A percentile compares a stretch with the other conserved stretches of the same genome.
Conservation (phyloP, 2,113 vertebrate species). For the Vulpes ferrilata region DNA sequence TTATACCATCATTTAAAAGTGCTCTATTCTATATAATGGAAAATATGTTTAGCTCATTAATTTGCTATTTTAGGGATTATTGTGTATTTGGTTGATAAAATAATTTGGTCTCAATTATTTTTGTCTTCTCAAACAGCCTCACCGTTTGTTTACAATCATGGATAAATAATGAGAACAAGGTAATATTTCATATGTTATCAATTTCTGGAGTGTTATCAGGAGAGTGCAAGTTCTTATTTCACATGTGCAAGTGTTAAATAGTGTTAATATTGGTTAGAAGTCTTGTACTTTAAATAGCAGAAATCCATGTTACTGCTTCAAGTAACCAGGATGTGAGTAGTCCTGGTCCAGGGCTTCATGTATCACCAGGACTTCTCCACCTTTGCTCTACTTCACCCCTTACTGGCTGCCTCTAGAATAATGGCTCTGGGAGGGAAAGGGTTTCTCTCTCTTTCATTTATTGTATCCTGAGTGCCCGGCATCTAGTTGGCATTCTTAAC, state of each 20-base stretch:
- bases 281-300: neutral
- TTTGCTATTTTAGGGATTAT: conserved; percentile 26
- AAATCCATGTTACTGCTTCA: neutral
- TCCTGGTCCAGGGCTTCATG: neutral
- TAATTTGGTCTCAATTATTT: neutral
- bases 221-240: neutral
- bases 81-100: conserved; percentile 49
- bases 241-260: neutral
- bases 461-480: neutral
- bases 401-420: neutral
- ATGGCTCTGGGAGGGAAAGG: neutral
- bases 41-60: conserved; percentile 18
- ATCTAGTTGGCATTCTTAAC: neutral
- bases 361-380: neutral
- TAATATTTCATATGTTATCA: conserved; percentile 74
- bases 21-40: conserved; percentile 16
- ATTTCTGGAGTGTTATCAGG: neutral
- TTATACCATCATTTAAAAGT: neutral
- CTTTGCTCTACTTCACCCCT: neutral
- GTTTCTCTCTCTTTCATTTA: neutral
- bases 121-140: conserved; percentile 86
- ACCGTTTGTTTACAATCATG: conserved; percentile 86
- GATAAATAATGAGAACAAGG: conserved; percentile 83
- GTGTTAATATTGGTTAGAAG: neutral
- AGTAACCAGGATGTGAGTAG: neutral